Evolutionary conservation across 2,797 vertebrate genomes (phyloP).

Genomic region (Rhinatrema bivittatum): DNA sequence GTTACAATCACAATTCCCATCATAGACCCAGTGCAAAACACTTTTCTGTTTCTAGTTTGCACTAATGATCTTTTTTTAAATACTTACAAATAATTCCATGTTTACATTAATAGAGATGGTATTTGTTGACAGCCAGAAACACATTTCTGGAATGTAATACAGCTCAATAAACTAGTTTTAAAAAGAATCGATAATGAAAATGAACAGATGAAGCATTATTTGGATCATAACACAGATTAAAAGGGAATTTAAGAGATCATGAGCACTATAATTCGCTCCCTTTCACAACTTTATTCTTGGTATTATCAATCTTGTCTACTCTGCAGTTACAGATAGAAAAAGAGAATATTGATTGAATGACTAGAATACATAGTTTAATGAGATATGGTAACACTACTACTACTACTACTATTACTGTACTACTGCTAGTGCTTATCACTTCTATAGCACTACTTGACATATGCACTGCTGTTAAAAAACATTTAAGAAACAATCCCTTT

Average conservation of each 20-base stretch:
- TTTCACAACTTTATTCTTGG: constrained; percentile 14
- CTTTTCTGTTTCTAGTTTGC: constrained; percentile 38
- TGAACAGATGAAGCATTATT: constrained; percentile 40
- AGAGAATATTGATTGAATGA: constrained; percentile 20
- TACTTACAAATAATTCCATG: constrained; percentile 31
- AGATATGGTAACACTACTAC: constrained; percentile 12
- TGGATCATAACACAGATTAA: constrained; percentile 27
- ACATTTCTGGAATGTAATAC: constrained; percentile 41
- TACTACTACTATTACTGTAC: no score
- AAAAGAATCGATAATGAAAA: constrained; percentile 47
- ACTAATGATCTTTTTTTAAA: constrained; percentile 34
- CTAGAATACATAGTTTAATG: constrained; percentile 10
- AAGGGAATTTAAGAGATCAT: constrained; percentile 18
- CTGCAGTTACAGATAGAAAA: constrained; percentile 6
- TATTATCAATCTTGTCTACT: constrained; percentile 10
- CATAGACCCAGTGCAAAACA: constrained; percentile 15
- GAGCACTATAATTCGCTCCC: constrained; percentile 1
- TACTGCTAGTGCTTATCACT: no score
- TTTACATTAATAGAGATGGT: constrained; percentile 55
- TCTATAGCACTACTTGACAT: no score
- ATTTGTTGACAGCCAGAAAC: constrained; percentile 45
- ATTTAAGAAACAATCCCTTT: no score
- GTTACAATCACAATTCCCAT: no score
- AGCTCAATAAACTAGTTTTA: constrained; percentile 41
- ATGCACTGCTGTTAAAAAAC: no score